phyloP scores from a whole-genome alignment of 37 sponge, comb jelly and placozoan genomes.

The Tethya wilhelma region DNA sequence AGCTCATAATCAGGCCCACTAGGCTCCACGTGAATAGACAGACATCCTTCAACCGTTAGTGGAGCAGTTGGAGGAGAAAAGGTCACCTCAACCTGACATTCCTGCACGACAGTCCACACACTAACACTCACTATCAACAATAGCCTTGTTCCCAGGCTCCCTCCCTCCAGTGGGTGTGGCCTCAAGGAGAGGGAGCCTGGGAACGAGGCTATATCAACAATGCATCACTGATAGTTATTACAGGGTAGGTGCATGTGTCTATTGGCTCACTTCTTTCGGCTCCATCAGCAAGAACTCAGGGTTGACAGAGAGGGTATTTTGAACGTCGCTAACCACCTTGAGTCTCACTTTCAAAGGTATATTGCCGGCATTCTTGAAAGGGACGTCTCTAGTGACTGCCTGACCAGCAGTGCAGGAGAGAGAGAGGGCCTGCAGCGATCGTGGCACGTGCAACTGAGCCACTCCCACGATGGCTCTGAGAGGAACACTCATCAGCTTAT shows the following conservation, averaged over 20 bases:
- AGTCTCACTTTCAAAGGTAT: constrained; percentile 49
- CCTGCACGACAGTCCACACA: constrained; percentile 16
- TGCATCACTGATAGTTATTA: neutral
- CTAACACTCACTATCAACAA: too few species aligned
- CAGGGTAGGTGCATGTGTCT: neutral
- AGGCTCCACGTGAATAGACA: constrained; percentile 60
- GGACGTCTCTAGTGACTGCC: constrained; percentile 35
- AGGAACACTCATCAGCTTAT: constrained; percentile 5
- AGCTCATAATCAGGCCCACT: constrained; percentile 59
- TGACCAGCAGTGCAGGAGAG: constrained; percentile 24
- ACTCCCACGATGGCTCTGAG: constrained; percentile 61
- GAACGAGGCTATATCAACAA: neutral
- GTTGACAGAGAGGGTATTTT: constrained; percentile 21
- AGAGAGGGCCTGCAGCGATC: constrained; percentile 20
- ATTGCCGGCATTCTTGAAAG: constrained; percentile 77
- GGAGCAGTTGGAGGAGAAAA: constrained; percentile 36
- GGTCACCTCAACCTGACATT: constrained; percentile 24
- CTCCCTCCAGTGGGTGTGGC: too few species aligned
- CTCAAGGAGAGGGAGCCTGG: too few species aligned
- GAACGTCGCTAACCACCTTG: neutral
- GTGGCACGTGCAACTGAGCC: constrained; percentile 56
- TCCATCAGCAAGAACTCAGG: constrained; percentile 41
- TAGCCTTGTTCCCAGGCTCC: too few species aligned
- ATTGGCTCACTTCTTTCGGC: constrained; percentile 28
- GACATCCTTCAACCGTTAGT: constrained; percentile 3